These are phyloP conservation scores for Stenodema calcarata DNA, from an alignment of 2,888 invertebrate species.

Conservation along the genomic window DNA sequence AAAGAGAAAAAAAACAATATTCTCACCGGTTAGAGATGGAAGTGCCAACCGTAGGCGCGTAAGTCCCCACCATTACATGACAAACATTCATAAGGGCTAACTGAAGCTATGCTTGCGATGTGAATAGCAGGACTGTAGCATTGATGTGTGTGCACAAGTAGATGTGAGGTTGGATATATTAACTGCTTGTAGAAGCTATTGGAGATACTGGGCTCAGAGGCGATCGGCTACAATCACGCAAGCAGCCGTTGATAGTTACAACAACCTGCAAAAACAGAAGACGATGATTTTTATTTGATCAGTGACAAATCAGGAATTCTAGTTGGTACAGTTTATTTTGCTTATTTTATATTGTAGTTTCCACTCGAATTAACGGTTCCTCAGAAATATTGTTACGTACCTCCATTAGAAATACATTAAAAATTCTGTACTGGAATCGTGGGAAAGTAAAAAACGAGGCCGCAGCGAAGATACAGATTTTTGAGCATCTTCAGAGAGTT, in stretches of 20 bases:
- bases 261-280: constrained; percentile 64
- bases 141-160: constrained; percentile 49
- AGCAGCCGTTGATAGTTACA: constrained; percentile 89
- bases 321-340: no score
- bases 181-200: constrained; percentile 91
- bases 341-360: no score
- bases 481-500: no score
- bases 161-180: constrained; percentile 60
- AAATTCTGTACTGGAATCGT: no score
- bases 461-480: no score
- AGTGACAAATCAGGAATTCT: no score
- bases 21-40: constrained; percentile 4
- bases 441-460: no score
- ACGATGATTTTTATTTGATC: neutral
- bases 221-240: constrained; percentile 82
- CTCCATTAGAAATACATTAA: no score
- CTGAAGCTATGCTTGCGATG: constrained; percentile 53
- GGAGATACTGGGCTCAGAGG: constrained; percentile 85
- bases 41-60: constrained; percentile 19
- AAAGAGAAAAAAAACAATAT: neutral
- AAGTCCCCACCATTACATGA: constrained; percentile 30
- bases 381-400: no score
- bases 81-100: constrained; percentile 47
- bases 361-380: no score
- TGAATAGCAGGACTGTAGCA: constrained; percentile 51